phyloP scores from a whole-genome alignment of 2,113 vertebrate genomes.

The Antennarius striatus region DNA sequence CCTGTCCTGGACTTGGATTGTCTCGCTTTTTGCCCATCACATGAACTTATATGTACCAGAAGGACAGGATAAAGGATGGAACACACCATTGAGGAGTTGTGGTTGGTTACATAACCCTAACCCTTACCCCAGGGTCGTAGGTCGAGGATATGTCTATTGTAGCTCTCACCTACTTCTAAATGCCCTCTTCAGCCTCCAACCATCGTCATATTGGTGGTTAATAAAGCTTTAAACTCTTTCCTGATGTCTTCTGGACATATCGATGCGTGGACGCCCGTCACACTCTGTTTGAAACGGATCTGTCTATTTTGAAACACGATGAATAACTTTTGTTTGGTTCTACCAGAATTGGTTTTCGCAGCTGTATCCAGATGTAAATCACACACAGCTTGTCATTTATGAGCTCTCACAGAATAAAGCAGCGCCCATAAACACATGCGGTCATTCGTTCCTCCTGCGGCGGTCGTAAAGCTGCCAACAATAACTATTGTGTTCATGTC shows the following conservation, averaged over 20 bases:
- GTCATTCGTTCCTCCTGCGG: slow-evolving; percentile 25
- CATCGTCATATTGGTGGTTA: too few species aligned
- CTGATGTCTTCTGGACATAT: too few species aligned
- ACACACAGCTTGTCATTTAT: slow-evolving; percentile 41
- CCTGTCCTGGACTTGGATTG: slow-evolving; percentile 15
- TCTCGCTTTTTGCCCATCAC: slow-evolving; percentile 7
- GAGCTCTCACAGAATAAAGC: slow-evolving; percentile 41
- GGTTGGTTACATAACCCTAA: too few species aligned
- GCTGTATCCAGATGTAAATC: slow-evolving; percentile 46
- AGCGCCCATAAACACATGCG: slow-evolving; percentile 38
- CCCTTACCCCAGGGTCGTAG: too few species aligned
- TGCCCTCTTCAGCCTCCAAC: too few species aligned
- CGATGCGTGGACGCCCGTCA: too few species aligned
- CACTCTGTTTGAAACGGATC: too few species aligned
- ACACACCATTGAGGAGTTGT: background rate
- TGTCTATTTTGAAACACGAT: too few species aligned
- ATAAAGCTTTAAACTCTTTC: too few species aligned
- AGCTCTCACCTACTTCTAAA: too few species aligned
- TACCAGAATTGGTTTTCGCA: background rate
- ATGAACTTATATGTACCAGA: background rate
- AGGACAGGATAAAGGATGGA: background rate
- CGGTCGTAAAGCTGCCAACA: slow-evolving; percentile 37
- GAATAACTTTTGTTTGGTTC: too few species aligned
- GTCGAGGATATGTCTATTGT: too few species aligned
- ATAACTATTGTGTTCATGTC: slow-evolving; percentile 38